phyloP scores from a whole-genome alignment of 2,797 vertebrate genomes.

The Cirrhinus mrigala region DNA sequence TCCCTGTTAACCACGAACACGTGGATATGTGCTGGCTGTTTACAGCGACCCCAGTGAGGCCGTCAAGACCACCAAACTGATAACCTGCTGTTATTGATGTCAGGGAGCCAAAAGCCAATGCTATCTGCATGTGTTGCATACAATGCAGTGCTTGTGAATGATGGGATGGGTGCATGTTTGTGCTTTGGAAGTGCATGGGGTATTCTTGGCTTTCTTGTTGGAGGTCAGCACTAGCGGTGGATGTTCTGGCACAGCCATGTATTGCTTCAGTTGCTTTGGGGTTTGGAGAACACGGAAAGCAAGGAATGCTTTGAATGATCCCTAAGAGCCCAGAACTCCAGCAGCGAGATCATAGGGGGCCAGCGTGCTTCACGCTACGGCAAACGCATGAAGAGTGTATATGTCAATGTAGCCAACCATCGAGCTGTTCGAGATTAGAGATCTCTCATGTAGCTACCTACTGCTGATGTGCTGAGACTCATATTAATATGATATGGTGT shows the following conservation, averaged over 20 bases:
- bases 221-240: constrained; percentile 45
- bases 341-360: constrained; percentile 21
- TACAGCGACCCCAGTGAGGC: constrained; percentile 70
- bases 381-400: constrained; percentile 47
- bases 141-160: constrained; percentile 55
- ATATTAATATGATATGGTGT: background rate
- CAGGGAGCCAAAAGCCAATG: constrained; percentile 81
- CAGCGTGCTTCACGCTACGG: constrained; percentile 38
- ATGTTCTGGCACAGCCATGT: constrained; percentile 25
- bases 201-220: constrained; percentile 37
- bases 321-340: constrained; percentile 25
- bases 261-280: constrained; percentile 43
- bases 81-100: constrained; percentile 84
- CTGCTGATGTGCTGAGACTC: constrained; percentile 4
- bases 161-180: constrained; percentile 48
- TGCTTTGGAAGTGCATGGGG: constrained; percentile 33
- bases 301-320: constrained; percentile 44
- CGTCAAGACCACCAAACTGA: constrained; percentile 70
- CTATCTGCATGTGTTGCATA: constrained; percentile 83
- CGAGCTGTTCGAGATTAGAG: background rate
- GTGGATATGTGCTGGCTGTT: constrained; percentile 68
- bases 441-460: constrained; percentile 17
- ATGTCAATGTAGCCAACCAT: constrained; percentile 29
- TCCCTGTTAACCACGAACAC: constrained; percentile 70
- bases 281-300: constrained; percentile 38